phyloP scores from a whole-genome alignment of 2,888 invertebrate genomes.

The Apocheima hispidaria region DNA sequence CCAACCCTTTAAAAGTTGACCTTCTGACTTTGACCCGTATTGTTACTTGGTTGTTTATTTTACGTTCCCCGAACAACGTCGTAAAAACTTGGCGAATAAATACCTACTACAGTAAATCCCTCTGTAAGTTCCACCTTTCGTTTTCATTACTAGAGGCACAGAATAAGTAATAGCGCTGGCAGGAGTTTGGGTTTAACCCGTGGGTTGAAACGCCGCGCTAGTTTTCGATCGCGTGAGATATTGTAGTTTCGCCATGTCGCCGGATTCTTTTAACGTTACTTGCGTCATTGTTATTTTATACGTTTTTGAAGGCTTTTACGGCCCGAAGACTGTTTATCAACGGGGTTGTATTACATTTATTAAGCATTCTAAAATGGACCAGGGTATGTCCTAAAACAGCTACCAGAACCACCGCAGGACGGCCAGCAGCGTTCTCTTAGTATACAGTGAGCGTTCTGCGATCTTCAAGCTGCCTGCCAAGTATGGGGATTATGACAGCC shows the following conservation, averaged over 20 bases:
- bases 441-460: too few species aligned
- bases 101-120: conserved; percentile 41
- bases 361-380: too few species aligned
- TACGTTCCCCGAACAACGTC: conserved; percentile 37
- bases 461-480: too few species aligned
- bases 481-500: too few species aligned
- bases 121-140: conserved; percentile 42
- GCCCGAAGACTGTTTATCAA: conserved; percentile 19
- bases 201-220: conserved; percentile 6
- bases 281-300: conserved; percentile 21
- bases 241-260: conserved; percentile 29
- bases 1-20: neutral
- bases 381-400: too few species aligned
- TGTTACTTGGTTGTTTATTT: conserved; percentile 39
- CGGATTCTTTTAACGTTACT: conserved; percentile 25
- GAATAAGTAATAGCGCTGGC: neutral
- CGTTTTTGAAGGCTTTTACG: conserved; percentile 19
- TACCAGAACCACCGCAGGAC: too few species aligned
- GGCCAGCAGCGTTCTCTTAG: too few species aligned
- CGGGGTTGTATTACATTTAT: conserved; percentile 7
- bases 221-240: conserved; percentile 16
- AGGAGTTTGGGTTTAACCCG: neutral
- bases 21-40: conserved; percentile 7
- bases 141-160: conserved; percentile 39
- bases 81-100: conserved; percentile 44